Evolutionary conservation across 2,888 invertebrate genomes (phyloP).

Genomic region (Sarcophaga carnaria): DNA sequence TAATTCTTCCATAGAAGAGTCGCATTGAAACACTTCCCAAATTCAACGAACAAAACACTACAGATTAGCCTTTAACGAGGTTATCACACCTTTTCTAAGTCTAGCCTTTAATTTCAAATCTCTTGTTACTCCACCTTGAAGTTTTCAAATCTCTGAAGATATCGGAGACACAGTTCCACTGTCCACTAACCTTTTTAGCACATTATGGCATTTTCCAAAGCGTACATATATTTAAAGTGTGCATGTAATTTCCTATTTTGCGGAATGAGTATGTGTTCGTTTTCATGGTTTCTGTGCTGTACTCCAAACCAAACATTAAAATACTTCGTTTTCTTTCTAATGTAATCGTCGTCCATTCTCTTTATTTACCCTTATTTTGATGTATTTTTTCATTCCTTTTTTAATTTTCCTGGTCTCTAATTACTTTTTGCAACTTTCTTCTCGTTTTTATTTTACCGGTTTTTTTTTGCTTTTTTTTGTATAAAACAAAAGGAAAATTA

Average conservation of each 20-base stretch:
- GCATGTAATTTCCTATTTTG: not conserved
- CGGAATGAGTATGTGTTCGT: not conserved
- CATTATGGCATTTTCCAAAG: not conserved
- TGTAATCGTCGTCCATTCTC: slow-evolving; percentile 33
- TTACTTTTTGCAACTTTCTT: slow-evolving; percentile 41
- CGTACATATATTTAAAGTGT: not conserved
- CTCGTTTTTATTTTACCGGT: not conserved
- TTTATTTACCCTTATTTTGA: slow-evolving; percentile 28
- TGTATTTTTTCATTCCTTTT: slow-evolving; percentile 22
- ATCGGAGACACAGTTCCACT: not conserved
- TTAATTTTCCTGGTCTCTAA: slow-evolving; percentile 46
- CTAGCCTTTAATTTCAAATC: too few relatives aligned
- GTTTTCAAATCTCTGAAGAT: too few relatives aligned
- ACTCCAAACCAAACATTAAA: slow-evolving; percentile 25
- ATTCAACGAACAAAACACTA: too few relatives aligned
- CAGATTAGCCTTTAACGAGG: too few relatives aligned
- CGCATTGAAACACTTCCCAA: too few relatives aligned
- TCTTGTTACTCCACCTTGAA: too few relatives aligned
- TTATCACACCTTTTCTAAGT: too few relatives aligned
- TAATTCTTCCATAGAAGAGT: too few relatives aligned
- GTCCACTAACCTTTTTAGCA: not conserved
- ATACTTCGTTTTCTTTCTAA: slow-evolving; percentile 15
- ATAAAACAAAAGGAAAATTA: slow-evolving; percentile 26
- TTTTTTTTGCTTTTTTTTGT: slow-evolving; percentile 14
- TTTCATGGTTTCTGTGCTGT: slow-evolving; percentile 28